These are phyloP conservation scores for Poliocrania exsul DNA, from an alignment of 2,797 vertebrate genomes.

Conservation along the genomic window DNA sequence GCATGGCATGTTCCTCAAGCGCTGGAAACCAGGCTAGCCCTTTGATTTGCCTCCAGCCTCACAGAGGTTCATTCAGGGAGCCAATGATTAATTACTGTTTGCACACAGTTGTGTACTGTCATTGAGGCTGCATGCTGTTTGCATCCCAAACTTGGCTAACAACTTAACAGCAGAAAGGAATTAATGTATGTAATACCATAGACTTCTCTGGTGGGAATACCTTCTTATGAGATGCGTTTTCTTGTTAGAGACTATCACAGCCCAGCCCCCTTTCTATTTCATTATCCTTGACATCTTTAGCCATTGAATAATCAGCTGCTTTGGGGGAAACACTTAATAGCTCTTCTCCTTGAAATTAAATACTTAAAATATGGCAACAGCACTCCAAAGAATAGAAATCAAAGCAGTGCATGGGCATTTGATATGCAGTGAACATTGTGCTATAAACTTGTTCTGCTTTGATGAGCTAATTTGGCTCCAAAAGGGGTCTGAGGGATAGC, in stretches of 20 bases:
- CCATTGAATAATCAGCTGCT: conserved; percentile 50
- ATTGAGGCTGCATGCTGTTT: conserved; percentile 3
- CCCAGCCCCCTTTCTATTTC: conserved; percentile 28
- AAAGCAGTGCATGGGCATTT: conserved; percentile 15
- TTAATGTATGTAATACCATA: conserved; percentile 2
- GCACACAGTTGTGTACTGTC: conserved; percentile 30
- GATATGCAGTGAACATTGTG: conserved; percentile 25
- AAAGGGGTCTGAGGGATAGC: conserved; percentile 40
- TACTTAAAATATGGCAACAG: conserved; percentile 49
- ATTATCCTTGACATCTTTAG: conserved; percentile 55
- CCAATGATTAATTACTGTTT: conserved; percentile 62
- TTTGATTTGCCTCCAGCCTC: conserved; percentile 58
- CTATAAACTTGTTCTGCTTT: conserved; percentile 49
- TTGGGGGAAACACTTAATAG: conserved; percentile 57
- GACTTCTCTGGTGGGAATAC: conserved; percentile 12
- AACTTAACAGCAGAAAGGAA: conserved; percentile 46
- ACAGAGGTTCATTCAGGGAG: conserved; percentile 63
- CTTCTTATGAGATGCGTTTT: conserved; percentile 45
- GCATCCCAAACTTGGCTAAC: conserved; percentile 46
- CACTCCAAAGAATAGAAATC: conserved; percentile 31
- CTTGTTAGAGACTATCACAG: background rate
- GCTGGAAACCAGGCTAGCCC: conserved; percentile 9
- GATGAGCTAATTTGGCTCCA: conserved; percentile 57
- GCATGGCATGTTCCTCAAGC: background rate
- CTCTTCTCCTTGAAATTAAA: conserved; percentile 63